A percentile compares a stretch with the other conserved stretches of the same genome.
Conservation (phyloP, 53 echinoderm and acorn worm genomes). For the Patiria pectinifera region DNA sequence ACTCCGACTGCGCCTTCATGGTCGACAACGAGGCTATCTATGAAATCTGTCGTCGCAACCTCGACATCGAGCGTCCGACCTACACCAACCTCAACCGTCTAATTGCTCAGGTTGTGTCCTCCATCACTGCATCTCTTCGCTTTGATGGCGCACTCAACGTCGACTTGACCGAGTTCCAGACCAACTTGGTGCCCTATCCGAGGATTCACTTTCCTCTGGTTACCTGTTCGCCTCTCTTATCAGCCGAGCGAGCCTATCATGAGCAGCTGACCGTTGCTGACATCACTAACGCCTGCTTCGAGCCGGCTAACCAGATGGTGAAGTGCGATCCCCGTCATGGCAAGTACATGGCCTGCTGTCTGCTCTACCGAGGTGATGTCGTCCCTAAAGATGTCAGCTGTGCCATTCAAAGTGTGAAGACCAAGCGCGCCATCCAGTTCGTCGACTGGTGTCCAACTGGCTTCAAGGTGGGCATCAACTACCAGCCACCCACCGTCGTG, state of each 20-base stretch:
- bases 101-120: too few relatives aligned
- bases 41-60: slow-evolving; percentile 68
- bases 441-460: slow-evolving; percentile 95
- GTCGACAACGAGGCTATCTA: slow-evolving; percentile 95
- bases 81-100: too few relatives aligned
- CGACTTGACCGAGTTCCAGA: too few relatives aligned
- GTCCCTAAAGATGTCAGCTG: slow-evolving; percentile 95
- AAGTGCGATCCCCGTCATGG: slow-evolving; percentile 97
- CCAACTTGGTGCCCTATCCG: too few relatives aligned
- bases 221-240: slow-evolving; percentile 85
- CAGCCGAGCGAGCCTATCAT: slow-evolving; percentile 89
- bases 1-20: slow-evolving; percentile 83
- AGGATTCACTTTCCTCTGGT: not conserved
- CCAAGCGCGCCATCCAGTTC: slow-evolving; percentile 64
- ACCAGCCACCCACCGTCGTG: slow-evolving; percentile 72
- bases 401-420: slow-evolving; percentile 73
- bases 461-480: slow-evolving; percentile 84
- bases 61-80: slow-evolving; percentile 45
- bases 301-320: slow-evolving; percentile 66
- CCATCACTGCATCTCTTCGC: too few relatives aligned
- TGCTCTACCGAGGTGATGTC: slow-evolving; percentile 92
- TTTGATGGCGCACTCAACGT: too few relatives aligned
- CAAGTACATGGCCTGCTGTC: slow-evolving; percentile 95
- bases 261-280: slow-evolving; percentile 86
- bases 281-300: too few relatives aligned